Evolutionary conservation across 2,113 vertebrate genomes (phyloP).

Genomic region (Odobenus rosmarus): DNA sequence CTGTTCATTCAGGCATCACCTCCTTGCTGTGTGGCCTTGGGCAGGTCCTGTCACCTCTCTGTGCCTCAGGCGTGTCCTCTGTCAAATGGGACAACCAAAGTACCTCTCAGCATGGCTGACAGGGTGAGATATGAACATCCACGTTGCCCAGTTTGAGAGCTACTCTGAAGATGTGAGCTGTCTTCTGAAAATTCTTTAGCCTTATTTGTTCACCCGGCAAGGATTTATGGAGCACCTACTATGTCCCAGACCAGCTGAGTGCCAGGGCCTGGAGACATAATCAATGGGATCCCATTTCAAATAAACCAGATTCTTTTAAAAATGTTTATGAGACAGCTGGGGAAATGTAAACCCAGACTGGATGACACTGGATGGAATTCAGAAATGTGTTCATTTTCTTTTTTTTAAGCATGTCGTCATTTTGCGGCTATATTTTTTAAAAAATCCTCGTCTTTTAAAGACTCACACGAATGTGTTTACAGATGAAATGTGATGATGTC

Average conservation of each 20-base stretch:
- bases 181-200: not conserved
- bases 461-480: not conserved
- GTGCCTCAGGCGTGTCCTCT: not conserved
- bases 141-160: accelerated
- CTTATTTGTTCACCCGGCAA: too few relatives aligned
- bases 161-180: not conserved
- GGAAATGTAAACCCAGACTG: not conserved
- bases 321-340: not conserved
- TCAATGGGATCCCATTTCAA: not conserved
- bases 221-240: not conserved
- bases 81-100: not conserved
- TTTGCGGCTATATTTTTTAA: not conserved
- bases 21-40: not conserved
- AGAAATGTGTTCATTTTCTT: not conserved
- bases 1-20: not conserved
- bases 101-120: not conserved
- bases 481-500: not conserved
- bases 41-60: not conserved
- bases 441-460: not conserved
- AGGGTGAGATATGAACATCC: not conserved
- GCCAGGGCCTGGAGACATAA: not conserved
- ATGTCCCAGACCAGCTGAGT: not conserved
- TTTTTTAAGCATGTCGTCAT: not conserved
- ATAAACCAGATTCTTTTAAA: not conserved
- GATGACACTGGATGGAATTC: not conserved